Evolutionary conservation across 2,797 vertebrate species (phyloP).

Genomic region (Periophthalmus magnuspinnatus): DNA sequence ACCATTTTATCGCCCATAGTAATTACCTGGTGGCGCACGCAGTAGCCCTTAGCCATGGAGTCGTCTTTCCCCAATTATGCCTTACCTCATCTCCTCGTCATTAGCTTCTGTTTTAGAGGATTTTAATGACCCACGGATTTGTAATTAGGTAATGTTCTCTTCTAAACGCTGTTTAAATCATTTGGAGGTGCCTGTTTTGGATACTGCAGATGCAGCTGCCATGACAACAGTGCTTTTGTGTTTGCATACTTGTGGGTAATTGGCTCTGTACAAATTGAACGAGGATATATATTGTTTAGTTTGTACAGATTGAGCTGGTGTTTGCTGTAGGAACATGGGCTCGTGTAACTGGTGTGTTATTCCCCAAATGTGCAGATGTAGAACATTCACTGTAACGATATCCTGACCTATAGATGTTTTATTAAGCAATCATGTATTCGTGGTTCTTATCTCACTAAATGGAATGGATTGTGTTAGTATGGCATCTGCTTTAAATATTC

Average conservation of each 20-base stretch:
- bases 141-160: slow-evolving; percentile 62
- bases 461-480: not conserved
- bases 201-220: slow-evolving; percentile 43
- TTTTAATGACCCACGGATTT: slow-evolving; percentile 59
- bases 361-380: not conserved
- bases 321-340: slow-evolving; percentile 7
- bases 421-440: too few species aligned
- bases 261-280: slow-evolving; percentile 39
- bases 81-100: slow-evolving; percentile 62
- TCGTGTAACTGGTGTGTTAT: not conserved
- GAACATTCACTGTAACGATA: too few species aligned
- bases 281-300: slow-evolving; percentile 41
- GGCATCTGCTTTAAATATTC: not conserved
- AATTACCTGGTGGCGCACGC: slow-evolving; percentile 55
- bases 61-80: slow-evolving; percentile 55
- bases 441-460: not conserved
- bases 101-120: slow-evolving; percentile 68
- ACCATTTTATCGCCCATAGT: slow-evolving; percentile 46
- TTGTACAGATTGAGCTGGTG: slow-evolving; percentile 12
- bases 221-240: slow-evolving; percentile 24
- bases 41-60: slow-evolving; percentile 43
- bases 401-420: too few species aligned
- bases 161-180: slow-evolving; percentile 56
- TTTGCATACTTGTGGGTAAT: slow-evolving; percentile 33
- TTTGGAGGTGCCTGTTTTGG: slow-evolving; percentile 56